Evolutionary conservation across 64 coral and sea anemone species (phyloP).

Genomic region (Stylophora pistillata): DNA sequence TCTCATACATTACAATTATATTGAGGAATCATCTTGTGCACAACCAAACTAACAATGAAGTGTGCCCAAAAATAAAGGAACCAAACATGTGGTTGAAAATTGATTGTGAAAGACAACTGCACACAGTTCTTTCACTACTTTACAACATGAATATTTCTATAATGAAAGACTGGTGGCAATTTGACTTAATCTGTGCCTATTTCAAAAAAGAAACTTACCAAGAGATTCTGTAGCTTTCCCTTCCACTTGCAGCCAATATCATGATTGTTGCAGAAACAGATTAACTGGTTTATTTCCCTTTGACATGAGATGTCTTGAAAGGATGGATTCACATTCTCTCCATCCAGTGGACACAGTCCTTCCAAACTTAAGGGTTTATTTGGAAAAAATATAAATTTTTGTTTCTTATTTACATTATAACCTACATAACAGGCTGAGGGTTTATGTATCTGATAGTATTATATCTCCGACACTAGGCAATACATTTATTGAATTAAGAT

Average conservation of each 20-base stretch:
- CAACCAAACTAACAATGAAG: too few species aligned
- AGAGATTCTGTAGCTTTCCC: slow-evolving; percentile 29
- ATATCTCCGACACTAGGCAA: too few species aligned
- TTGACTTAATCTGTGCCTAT: not conserved
- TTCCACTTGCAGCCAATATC: slow-evolving; percentile 53
- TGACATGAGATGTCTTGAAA: slow-evolving; percentile 62
- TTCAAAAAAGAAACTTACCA: not conserved
- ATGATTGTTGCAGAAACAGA: slow-evolving; percentile 54
- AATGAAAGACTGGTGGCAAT: not conserved
- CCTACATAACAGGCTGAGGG: not conserved
- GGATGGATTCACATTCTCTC: not conserved
- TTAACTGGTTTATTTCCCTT: slow-evolving; percentile 28
- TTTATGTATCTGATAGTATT: too few species aligned
- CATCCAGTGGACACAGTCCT: slow-evolving; percentile 47
- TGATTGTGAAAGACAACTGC: too few species aligned
- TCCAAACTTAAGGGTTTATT: slow-evolving; percentile 19
- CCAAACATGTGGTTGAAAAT: too few species aligned
- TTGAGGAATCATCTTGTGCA: too few species aligned
- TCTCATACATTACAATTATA: too few species aligned
- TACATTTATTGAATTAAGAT: too few species aligned
- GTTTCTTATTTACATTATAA: not conserved
- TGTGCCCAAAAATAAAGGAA: too few species aligned
- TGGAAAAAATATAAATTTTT: not conserved
- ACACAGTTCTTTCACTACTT: too few species aligned
- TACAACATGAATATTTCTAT: not conserved